These are phyloP conservation scores for Cladopsammia gracilis DNA, from an alignment of 64 coral and sea anemone genomes.

Conservation along the genomic window DNA sequence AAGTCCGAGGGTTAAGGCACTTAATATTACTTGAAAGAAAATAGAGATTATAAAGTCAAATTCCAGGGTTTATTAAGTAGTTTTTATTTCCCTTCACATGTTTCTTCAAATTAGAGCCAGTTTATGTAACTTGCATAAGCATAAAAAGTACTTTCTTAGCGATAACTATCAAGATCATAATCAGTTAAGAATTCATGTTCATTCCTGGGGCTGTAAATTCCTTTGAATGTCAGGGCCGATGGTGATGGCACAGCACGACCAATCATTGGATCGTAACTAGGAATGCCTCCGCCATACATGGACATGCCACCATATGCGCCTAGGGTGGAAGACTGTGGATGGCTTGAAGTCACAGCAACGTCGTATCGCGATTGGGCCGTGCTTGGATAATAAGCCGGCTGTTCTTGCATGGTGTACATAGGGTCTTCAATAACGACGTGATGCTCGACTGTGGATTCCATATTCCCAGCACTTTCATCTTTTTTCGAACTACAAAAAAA, in stretches of 20 bases:
- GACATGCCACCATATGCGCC: background rate
- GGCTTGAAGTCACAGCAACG: background rate
- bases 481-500: background rate
- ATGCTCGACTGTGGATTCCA: no score
- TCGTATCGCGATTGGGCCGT: background rate
- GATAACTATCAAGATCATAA: background rate
- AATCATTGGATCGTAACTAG: background rate
- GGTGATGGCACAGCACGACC: constrained; percentile 20
- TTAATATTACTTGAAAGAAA: no score
- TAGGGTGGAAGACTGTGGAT: constrained; percentile 23
- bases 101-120: no score
- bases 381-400: background rate
- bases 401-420: background rate
- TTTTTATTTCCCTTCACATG: no score
- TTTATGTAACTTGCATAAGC: no score
- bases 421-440: background rate
- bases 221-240: background rate
- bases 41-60: no score
- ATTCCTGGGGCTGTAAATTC: background rate
- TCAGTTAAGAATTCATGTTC: background rate
- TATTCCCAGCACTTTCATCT: background rate
- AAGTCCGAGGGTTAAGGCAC: no score
- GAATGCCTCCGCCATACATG: background rate
- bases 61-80: no score
- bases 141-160: no score